A percentile compares a stretch with the other conserved stretches of the same genome.
Evolutionary conservation across 2,888 invertebrate species (phyloP).

Genomic region (Conops quadrifasciatus): DNA sequence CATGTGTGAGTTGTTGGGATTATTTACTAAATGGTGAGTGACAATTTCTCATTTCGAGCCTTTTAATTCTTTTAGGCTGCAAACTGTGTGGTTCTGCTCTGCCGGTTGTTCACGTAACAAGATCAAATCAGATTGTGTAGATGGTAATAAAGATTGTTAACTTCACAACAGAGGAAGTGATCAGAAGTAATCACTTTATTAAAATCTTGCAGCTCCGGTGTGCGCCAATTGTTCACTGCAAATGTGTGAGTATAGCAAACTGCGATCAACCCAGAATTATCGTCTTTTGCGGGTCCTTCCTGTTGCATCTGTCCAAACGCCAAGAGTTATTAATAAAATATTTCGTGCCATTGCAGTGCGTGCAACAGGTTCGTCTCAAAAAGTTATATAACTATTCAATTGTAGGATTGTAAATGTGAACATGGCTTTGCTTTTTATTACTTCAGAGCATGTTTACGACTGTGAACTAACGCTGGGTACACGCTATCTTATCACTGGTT

Average conservation of each 20-base stretch:
- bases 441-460: conserved; percentile 53
- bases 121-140: conserved; percentile 51
- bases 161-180: not conserved
- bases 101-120: conserved; percentile 57
- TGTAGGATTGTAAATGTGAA: not conserved
- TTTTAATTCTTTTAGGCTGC: conserved; percentile 50
- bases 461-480: conserved; percentile 56
- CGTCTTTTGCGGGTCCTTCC: conserved; percentile 55
- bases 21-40: not conserved
- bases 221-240: conserved; percentile 54
- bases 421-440: no score
- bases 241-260: conserved; percentile 59
- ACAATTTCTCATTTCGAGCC: not conserved
- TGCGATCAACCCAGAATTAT: conserved; percentile 53
- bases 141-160: conserved; percentile 47
- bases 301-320: conserved; percentile 50
- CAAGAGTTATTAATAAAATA: conserved; percentile 48
- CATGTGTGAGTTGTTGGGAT: conserved; percentile 51
- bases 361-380: conserved; percentile 47
- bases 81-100: conserved; percentile 62
- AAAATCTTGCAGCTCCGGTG: conserved; percentile 50
- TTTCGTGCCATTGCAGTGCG: conserved; percentile 52
- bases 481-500: conserved; percentile 55
- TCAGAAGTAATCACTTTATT: not conserved
- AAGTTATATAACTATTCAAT: no score